Conservation (phyloP, 2,797 vertebrate species). For the Psittacula derbiana region DNA sequence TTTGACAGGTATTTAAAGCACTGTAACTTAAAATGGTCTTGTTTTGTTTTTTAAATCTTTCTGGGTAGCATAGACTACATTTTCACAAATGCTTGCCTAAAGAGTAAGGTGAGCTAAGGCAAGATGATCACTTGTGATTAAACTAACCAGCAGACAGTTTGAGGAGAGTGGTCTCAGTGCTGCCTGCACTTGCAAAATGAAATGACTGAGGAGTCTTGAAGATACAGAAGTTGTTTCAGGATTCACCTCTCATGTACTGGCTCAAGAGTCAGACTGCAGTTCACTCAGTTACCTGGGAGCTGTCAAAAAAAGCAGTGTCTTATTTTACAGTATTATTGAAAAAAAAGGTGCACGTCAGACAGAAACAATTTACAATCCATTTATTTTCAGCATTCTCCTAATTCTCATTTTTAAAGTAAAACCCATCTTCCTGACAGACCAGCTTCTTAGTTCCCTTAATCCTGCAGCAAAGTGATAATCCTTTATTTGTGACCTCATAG, state of each 20-base stretch:
- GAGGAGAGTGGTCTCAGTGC: not conserved
- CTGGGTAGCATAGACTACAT: not conserved
- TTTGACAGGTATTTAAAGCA: not conserved
- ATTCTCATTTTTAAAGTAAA: constrained; percentile 35
- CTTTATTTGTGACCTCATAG: constrained; percentile 34
- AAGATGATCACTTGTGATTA: not conserved
- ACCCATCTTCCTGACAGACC: not conserved
- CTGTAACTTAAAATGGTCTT: not conserved
- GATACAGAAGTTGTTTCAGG: not conserved
- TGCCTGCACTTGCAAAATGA: not conserved
- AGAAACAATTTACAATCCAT: not conserved
- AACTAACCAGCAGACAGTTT: not conserved
- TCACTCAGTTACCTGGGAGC: not conserved
- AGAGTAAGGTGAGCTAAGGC: not conserved
- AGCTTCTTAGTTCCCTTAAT: constrained; percentile 40
- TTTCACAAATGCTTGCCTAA: not conserved
- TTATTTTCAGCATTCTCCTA: constrained; percentile 26
- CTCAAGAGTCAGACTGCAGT: not conserved
- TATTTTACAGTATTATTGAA: not conserved
- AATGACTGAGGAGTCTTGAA: not conserved
- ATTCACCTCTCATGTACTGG: not conserved
- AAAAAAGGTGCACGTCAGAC: not conserved
- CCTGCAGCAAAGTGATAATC: constrained; percentile 8
- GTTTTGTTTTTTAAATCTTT: not conserved
- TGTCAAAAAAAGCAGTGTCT: not conserved